Percentiles rank a stretch among this genome's conserved stretches.
These are phyloP conservation scores for Willisornis vidua DNA, from an alignment of 2,113 vertebrate species.

Conservation along the genomic window DNA sequence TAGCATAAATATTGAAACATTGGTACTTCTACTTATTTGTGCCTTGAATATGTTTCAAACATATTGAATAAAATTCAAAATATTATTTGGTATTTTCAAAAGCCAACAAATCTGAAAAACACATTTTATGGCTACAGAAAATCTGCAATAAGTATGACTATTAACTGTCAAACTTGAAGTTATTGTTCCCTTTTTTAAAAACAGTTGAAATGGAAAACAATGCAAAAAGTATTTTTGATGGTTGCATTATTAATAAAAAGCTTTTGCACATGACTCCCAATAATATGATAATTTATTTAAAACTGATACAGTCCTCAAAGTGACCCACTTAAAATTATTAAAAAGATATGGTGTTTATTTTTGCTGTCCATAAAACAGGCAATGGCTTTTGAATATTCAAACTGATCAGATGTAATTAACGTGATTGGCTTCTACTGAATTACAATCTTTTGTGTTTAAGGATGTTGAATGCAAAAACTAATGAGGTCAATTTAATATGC, in stretches of 20 bases:
- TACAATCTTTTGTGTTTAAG: constrained; percentile 72
- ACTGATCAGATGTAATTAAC: constrained; percentile 81
- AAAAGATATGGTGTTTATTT: constrained; percentile 76
- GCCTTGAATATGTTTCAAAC: too few relatives aligned
- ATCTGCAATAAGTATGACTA: too few relatives aligned
- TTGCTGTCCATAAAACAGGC: constrained; percentile 79
- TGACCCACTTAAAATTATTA: constrained; percentile 82
- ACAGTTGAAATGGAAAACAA: too few relatives aligned
- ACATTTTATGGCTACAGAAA: too few relatives aligned
- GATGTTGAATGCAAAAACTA: constrained; percentile 74
- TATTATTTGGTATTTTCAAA: too few relatives aligned
- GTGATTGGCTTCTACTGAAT: constrained; percentile 78
- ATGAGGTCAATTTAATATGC: constrained; percentile 79
- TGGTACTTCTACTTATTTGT: too few relatives aligned
- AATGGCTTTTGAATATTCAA: constrained; percentile 81
- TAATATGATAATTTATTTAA: constrained; percentile 79
- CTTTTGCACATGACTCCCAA: constrained; percentile 60
- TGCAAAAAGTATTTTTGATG: too few relatives aligned
- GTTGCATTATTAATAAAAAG: constrained; percentile 33
- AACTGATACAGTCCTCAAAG: constrained; percentile 77
- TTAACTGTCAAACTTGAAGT: too few relatives aligned
- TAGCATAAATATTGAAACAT: too few relatives aligned
- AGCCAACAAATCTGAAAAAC: too few relatives aligned
- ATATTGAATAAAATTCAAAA: too few relatives aligned
- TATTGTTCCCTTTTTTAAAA: too few relatives aligned